phyloP scores from a whole-genome alignment of 2,888 invertebrate species.

The Omphaloscelis lunosa region DNA sequence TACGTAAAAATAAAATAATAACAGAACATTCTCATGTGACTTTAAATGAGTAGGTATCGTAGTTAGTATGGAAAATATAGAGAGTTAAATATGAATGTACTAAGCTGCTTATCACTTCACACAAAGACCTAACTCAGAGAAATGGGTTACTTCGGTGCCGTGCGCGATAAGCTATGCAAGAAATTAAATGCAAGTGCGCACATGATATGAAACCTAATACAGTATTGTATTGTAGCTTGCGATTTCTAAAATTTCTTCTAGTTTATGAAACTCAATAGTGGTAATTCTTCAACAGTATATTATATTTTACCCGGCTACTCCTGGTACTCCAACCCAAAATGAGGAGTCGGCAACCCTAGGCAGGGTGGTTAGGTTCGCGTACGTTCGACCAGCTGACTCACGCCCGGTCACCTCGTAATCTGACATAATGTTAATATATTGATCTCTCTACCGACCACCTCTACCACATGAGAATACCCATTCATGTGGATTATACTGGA shows the following conservation, averaged over 20 bases:
- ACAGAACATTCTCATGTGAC: neutral
- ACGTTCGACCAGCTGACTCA: constrained; percentile 70
- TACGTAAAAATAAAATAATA: too few species aligned
- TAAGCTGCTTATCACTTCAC: constrained; percentile 57
- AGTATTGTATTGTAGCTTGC: neutral
- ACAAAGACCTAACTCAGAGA: constrained; percentile 52
- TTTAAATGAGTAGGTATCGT: neutral
- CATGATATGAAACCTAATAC: constrained; percentile 14
- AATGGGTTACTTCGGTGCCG: constrained; percentile 55
- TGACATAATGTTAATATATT: constrained; percentile 73
- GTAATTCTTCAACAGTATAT: constrained; percentile 3
- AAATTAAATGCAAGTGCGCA: constrained; percentile 35
- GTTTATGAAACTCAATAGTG: neutral
- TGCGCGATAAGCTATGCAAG: constrained; percentile 46
- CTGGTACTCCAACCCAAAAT: neutral
- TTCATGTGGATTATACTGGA: constrained; percentile 48
- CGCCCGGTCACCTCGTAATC: constrained; percentile 69
- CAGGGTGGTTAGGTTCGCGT: constrained; percentile 60
- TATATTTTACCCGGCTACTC: neutral
- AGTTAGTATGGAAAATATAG: constrained; percentile 1
- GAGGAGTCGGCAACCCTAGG: constrained; percentile 52
- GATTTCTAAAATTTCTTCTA: neutral
- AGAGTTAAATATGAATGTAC: constrained; percentile 24
- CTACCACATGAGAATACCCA: constrained; percentile 27
- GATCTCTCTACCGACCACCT: constrained; percentile 46